Conservation (phyloP, 2,888 invertebrate species). For the Troides helena region DNA sequence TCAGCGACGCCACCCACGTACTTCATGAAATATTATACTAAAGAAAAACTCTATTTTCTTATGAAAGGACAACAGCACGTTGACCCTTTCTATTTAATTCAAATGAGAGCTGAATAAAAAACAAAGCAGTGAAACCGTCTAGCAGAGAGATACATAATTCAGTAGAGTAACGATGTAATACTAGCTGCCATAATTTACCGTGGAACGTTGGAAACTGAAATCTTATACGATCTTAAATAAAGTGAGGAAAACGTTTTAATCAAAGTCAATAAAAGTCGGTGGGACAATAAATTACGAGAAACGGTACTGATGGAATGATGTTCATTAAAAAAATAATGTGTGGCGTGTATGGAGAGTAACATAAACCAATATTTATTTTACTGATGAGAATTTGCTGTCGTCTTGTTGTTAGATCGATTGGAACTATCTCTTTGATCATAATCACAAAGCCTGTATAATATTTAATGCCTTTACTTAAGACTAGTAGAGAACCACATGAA, state of each 20-base stretch:
- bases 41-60: neutral
- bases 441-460: too few relatives aligned
- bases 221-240: slow-evolving; percentile 27
- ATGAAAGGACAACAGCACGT: neutral
- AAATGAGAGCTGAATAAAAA: slow-evolving; percentile 16
- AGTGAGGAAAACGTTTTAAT: slow-evolving; percentile 24
- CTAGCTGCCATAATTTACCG: slow-evolving; percentile 26
- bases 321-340: neutral
- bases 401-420: too few relatives aligned
- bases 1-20: neutral
- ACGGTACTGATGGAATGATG: neutral
- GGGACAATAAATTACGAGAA: slow-evolving; percentile 19
- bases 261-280: slow-evolving; percentile 25
- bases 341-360: neutral
- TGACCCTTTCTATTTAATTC: slow-evolving; percentile 21
- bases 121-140: slow-evolving; percentile 17
- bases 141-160: slow-evolving; percentile 26
- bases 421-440: too few relatives aligned
- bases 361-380: neutral
- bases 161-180: slow-evolving; percentile 28
- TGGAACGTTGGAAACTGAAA: slow-evolving; percentile 26
- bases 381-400: too few relatives aligned
- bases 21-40: neutral
- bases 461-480: too few relatives aligned
- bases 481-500: too few relatives aligned